A percentile compares a stretch with the other conserved stretches of the same genome.
phyloP scores from a whole-genome alignment of 2,113 vertebrate genomes.

The Callospermophilus lateralis region DNA sequence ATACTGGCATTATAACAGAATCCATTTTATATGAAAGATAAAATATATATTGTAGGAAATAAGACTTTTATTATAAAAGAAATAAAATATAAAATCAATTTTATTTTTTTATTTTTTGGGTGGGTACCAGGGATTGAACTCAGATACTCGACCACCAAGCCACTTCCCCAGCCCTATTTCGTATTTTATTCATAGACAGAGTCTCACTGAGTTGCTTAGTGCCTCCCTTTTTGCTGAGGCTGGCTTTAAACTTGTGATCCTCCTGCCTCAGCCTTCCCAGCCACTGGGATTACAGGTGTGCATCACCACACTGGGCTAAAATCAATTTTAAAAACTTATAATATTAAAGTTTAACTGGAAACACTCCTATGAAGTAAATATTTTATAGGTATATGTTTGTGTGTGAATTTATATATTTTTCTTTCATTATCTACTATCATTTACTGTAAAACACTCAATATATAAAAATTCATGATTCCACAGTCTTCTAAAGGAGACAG shows the following conservation, averaged over 20 bases:
- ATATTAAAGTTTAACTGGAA: slow-evolving; percentile 16
- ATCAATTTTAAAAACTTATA: neutral
- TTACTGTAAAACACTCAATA: slow-evolving; percentile 16
- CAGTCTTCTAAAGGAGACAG: neutral
- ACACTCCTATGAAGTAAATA: neutral
- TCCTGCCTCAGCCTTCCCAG: too few relatives aligned
- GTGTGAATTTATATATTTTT: neutral
- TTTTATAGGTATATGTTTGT: neutral
- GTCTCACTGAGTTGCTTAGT: too few relatives aligned
- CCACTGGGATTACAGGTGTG: too few relatives aligned
- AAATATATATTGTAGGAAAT: neutral
- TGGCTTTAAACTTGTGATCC: too few relatives aligned
- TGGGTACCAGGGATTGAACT: too few relatives aligned
- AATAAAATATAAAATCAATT: slow-evolving; percentile 11
- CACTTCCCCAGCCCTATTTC: too few relatives aligned
- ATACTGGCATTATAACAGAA: slow-evolving; percentile 8
- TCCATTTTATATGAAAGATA: neutral
- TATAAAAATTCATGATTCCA: neutral
- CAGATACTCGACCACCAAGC: too few relatives aligned
- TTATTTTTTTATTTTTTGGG: too few relatives aligned
- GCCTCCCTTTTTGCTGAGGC: too few relatives aligned
- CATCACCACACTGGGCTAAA: neutral
- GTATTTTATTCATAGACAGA: too few relatives aligned
- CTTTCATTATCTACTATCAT: neutral
- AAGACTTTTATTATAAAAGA: slow-evolving; percentile 27